A percentile compares a stretch with the other conserved stretches of the same genome.
Conservation (phyloP, 2,797 vertebrate genomes). For the Melanotaenia parkinsoni region DNA sequence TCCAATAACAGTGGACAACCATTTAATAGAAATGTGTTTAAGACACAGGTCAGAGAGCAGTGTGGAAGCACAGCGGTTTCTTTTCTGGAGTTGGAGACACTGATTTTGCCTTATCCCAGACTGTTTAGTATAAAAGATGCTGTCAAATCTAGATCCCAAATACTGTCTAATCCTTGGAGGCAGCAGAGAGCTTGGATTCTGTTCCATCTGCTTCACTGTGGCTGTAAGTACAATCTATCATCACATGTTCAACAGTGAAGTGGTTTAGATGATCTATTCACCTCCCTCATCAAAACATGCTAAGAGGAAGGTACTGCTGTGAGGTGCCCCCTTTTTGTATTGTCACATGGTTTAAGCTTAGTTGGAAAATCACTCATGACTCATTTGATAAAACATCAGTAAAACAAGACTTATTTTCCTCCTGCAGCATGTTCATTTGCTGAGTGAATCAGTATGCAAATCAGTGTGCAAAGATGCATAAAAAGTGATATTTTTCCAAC, state of each 20-base stretch:
- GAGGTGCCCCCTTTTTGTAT: neutral
- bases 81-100: slow-evolving; percentile 5
- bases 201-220: neutral
- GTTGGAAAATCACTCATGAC: neutral
- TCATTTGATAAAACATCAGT: neutral
- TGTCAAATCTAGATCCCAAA: neutral
- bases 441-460: too few relatives aligned
- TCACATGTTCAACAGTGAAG: neutral
- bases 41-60: neutral
- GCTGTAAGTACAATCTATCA: neutral
- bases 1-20: neutral
- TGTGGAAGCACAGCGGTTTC: slow-evolving; percentile 1
- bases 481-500: too few relatives aligned
- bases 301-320: neutral
- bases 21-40: neutral
- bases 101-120: slow-evolving; percentile 1
- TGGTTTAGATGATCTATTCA: neutral
- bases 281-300: slow-evolving; percentile 3
- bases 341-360: neutral
- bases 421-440: too few relatives aligned
- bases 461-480: too few relatives aligned
- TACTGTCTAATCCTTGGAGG: neutral
- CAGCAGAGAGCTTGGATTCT: neutral
- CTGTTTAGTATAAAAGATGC: neutral
- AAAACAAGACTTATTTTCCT: too few relatives aligned